These are phyloP conservation scores for Chaetodon trifascialis DNA, from an alignment of 2,113 vertebrate species.

Conservation along the genomic window DNA sequence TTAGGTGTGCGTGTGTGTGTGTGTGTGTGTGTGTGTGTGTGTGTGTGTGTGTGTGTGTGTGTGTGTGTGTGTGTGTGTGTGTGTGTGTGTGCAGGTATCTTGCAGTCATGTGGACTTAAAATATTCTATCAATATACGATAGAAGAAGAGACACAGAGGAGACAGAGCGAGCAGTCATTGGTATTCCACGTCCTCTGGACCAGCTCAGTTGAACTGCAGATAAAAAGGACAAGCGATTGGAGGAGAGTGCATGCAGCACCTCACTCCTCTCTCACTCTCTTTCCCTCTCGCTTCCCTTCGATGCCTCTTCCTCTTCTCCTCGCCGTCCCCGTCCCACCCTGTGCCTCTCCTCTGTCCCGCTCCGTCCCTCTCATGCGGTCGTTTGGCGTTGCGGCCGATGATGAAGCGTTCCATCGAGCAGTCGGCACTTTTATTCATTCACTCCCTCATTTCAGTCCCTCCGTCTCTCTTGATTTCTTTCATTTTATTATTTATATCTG, in stretches of 20 bases:
- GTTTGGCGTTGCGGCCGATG: conserved; percentile 53
- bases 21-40: background rate
- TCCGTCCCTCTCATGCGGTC: conserved; percentile 49
- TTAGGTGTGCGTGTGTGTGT: background rate
- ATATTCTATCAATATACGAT: background rate
- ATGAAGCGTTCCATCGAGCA: conserved; percentile 56
- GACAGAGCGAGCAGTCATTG: background rate
- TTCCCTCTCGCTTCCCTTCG: conserved; percentile 45
- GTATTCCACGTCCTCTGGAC: background rate
- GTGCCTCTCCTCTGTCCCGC: conserved; percentile 21
- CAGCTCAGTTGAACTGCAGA: conserved; percentile 30
- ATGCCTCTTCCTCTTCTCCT: conserved; percentile 22
- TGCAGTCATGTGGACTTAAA: conserved; percentile 17
- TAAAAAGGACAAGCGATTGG: conserved; percentile 50
- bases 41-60: background rate
- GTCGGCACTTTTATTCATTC: conserved; percentile 68
- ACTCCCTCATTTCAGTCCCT: conserved; percentile 51
- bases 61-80: background rate
- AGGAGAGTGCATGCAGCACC: conserved; percentile 35
- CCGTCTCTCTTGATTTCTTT: conserved; percentile 43
- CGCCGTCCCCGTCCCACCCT: conserved; percentile 21
- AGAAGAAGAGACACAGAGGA: background rate
- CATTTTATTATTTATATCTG: conserved; percentile 54
- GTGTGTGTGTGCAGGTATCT: background rate
- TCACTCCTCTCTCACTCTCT: conserved; percentile 27